A percentile compares a stretch with the other conserved stretches of the same genome.
Evolutionary conservation across 2,797 vertebrate species (phyloP).

Genomic region (Fringilla coelebs): DNA sequence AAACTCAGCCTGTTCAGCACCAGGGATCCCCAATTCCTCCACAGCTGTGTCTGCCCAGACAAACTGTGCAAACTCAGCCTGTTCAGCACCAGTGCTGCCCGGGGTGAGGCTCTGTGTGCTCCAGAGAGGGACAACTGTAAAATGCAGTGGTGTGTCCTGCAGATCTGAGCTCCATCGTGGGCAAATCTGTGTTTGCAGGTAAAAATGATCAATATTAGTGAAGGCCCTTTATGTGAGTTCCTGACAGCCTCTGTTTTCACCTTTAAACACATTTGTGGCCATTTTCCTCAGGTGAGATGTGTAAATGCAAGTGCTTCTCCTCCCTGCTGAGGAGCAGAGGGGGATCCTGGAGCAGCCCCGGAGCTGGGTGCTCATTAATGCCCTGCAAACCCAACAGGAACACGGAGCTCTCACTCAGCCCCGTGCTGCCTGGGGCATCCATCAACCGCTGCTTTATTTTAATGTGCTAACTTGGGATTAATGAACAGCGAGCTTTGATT

Average conservation of each 20-base stretch:
- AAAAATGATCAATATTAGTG: neutral
- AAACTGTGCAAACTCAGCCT: too few species aligned
- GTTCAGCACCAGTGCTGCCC: neutral
- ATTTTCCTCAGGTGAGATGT: neutral
- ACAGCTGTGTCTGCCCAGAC: neutral
- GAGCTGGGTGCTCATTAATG: neutral
- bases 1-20: neutral
- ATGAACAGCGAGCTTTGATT: constrained; percentile 54
- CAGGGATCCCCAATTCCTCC: neutral
- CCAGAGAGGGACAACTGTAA: neutral
- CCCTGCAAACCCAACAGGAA: neutral
- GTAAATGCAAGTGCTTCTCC: neutral
- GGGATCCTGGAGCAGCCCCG: neutral
- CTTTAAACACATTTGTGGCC: neutral
- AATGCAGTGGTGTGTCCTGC: neutral
- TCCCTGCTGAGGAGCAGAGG: neutral
- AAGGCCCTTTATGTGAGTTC: neutral
- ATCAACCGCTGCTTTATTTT: constrained; percentile 64
- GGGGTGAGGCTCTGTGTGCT: neutral
- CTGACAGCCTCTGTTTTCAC: neutral
- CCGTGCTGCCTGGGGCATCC: constrained; percentile 42
- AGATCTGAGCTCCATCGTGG: neutral
- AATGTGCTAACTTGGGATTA: constrained; percentile 57
- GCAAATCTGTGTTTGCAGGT: neutral
- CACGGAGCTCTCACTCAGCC: constrained; percentile 35